phyloP scores from a whole-genome alignment of 2,113 vertebrate genomes.

The Poeciliopsis occidentalis region DNA sequence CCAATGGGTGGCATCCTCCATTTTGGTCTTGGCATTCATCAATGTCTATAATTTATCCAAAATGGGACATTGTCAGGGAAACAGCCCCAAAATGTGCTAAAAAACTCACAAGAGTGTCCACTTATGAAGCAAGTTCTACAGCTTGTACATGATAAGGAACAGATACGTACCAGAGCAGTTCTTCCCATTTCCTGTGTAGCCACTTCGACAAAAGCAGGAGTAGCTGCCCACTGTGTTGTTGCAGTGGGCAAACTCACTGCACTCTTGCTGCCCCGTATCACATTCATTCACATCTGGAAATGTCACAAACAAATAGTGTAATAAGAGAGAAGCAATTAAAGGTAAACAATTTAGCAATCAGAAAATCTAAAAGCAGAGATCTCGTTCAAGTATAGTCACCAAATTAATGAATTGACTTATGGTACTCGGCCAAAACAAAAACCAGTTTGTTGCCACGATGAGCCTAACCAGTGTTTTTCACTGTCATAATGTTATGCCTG shows the following conservation, averaged over 20 bases:
- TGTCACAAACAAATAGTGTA: neutral
- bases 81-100: constrained; percentile 62
- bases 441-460: neutral
- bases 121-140: constrained; percentile 23
- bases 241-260: constrained; percentile 80
- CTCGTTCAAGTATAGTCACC: neutral
- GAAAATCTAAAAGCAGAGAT: neutral
- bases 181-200: constrained; percentile 81
- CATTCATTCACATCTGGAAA: constrained; percentile 83
- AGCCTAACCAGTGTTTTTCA: neutral
- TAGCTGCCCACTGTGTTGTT: constrained; percentile 78
- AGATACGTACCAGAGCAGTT: constrained; percentile 81
- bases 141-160: neutral
- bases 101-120: constrained; percentile 55
- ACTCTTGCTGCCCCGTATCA: constrained; percentile 62
- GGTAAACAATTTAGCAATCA: neutral
- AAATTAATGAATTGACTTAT: neutral
- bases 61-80: constrained; percentile 83
- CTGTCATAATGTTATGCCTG: neutral
- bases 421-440: neutral
- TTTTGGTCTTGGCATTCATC: constrained; percentile 86
- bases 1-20: constrained; percentile 81
- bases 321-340: neutral
- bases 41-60: constrained; percentile 88
- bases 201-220: constrained; percentile 78